Evolutionary conservation across 2,113 vertebrate species (phyloP).

Genomic region (Pan paniscus): DNA sequence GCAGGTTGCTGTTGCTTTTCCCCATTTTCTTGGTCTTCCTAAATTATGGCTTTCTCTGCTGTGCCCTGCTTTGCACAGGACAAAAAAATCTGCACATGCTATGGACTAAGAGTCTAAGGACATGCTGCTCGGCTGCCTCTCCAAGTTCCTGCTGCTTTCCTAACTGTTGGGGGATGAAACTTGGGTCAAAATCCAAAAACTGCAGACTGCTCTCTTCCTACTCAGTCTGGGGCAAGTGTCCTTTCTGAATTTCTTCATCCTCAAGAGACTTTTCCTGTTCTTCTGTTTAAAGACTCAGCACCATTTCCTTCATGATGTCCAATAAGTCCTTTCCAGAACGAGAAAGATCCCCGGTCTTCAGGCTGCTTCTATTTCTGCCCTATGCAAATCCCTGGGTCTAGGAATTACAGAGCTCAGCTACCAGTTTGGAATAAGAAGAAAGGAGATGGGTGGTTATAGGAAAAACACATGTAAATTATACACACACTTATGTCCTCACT

Average conservation of each 20-base stretch:
- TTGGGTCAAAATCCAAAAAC: background rate
- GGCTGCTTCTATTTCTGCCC: background rate
- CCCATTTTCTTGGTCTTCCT: background rate
- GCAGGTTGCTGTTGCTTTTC: background rate
- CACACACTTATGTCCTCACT: background rate
- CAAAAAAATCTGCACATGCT: background rate
- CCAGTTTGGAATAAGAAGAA: background rate
- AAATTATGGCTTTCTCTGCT: background rate
- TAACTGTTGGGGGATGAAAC: background rate
- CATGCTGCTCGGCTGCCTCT: background rate
- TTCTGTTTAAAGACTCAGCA: background rate
- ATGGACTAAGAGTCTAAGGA: background rate
- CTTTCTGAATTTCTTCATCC: background rate
- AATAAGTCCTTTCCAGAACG: background rate
- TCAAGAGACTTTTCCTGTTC: background rate
- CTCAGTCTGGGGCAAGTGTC: background rate
- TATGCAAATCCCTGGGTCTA: background rate
- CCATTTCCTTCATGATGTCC: background rate
- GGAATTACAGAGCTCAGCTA: background rate
- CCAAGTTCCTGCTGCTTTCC: background rate
- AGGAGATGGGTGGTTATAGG: background rate
- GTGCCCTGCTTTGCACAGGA: background rate
- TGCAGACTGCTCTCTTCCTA: background rate
- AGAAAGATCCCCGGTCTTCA: background rate
- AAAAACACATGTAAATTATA: background rate